Evolutionary conservation across 2,797 vertebrate species (phyloP).

Genomic region (Jordanella pulchra): DNA sequence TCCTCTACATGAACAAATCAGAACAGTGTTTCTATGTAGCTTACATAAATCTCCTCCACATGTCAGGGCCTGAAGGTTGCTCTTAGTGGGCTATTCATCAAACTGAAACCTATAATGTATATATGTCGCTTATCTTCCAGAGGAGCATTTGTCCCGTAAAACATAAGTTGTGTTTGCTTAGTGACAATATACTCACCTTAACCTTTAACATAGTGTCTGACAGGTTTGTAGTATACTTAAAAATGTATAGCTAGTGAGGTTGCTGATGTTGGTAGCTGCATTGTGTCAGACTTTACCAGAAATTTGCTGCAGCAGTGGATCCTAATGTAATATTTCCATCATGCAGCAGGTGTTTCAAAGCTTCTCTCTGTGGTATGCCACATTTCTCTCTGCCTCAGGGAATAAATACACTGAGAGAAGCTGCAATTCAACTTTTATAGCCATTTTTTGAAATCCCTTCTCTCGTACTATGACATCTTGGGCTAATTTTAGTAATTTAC

Average conservation of each 20-base stretch:
- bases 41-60: slow-evolving; percentile 44
- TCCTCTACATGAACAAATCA: neutral
- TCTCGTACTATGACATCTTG: too few relatives aligned
- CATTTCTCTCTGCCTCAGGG: slow-evolving; percentile 25
- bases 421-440: slow-evolving; percentile 18
- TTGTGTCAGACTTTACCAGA: slow-evolving; percentile 32
- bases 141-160: slow-evolving; percentile 40
- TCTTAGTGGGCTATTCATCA: slow-evolving; percentile 45
- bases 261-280: slow-evolving; percentile 18
- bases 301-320: slow-evolving; percentile 11
- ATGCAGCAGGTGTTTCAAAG: slow-evolving; percentile 47
- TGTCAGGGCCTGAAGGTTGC: slow-evolving; percentile 41
- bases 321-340: slow-evolving; percentile 37
- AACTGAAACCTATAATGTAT: slow-evolving; percentile 33
- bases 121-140: slow-evolving; percentile 30
- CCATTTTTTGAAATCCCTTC: neutral
- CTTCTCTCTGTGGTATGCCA: slow-evolving; percentile 4
- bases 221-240: slow-evolving; percentile 3
- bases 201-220: slow-evolving; percentile 12
- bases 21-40: slow-evolving; percentile 12
- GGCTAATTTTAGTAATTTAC: neutral
- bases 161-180: slow-evolving; percentile 19
- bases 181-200: slow-evolving; percentile 27
- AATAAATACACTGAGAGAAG: slow-evolving; percentile 5
- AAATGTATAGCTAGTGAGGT: neutral